phyloP scores from a whole-genome alignment of 2,113 vertebrate genomes.

The Pelvicachromis taeniatus region DNA sequence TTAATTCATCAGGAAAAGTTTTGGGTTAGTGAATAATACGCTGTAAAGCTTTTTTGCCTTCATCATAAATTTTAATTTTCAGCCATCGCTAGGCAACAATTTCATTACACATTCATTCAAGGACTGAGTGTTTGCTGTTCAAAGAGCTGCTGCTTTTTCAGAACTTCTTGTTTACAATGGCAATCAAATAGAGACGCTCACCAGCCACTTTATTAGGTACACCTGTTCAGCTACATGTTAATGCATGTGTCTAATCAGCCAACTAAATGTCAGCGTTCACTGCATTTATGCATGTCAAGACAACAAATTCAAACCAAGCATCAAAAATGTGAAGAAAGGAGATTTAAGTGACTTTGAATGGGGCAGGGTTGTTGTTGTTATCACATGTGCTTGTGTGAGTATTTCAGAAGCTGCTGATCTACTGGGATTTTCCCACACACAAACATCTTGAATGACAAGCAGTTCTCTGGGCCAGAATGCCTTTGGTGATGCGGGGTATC shows the following conservation, averaged over 20 bases:
- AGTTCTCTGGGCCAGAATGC: no score
- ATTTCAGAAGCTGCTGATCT: background rate
- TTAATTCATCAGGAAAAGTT: background rate
- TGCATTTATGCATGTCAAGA: background rate
- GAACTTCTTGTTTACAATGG: background rate
- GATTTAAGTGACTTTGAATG: background rate
- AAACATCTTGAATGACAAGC: background rate
- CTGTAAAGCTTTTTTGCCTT: background rate
- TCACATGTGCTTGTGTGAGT: background rate
- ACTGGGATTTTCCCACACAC: background rate
- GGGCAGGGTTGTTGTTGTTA: background rate
- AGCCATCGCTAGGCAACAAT: background rate
- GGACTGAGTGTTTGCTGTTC: background rate
- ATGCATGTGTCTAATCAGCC: background rate
- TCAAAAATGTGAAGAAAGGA: background rate
- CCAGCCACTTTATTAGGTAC: background rate
- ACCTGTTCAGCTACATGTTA: background rate
- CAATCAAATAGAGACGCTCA: background rate
- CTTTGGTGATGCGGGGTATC: no score
- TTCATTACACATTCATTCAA: background rate
- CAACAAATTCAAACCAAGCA: background rate
- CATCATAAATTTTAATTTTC: background rate
- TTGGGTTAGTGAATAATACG: fast-evolving
- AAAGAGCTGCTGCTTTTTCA: background rate
- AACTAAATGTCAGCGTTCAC: background rate